Base-by-base conservation (phyloP, 2,888 invertebrate genomes). In the Branchinecta sandiegonensis region DNA sequence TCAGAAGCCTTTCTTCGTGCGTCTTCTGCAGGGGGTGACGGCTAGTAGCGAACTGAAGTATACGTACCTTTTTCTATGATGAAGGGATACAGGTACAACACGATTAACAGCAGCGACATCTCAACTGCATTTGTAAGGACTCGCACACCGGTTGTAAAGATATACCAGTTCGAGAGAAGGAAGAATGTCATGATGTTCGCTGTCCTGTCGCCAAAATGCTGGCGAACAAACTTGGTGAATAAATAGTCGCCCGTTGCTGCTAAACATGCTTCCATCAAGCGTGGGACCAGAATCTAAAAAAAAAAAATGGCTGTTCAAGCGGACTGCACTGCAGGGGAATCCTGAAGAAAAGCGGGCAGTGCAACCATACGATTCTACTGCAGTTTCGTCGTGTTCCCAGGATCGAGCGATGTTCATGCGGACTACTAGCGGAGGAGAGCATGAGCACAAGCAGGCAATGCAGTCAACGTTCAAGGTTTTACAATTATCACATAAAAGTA, bases 41-140 rank as follows among this genome's bases (percentile, higher is more conserved):
- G 6, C 37, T 37, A 37, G 6, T 37, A 37, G 37, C 6, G 37
- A 37, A 37, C 37, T 37, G 6, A 37, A 37, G 4, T 37, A 5
- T 4, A 37, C 37, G 6, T 37, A 37, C 37, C 37, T 5, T 37
- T 37, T 66, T 17, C 77, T 75, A 77, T 78, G 71, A 70, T 56
- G 56, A 56, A 56, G n/a, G 56, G 56, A 56, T 56, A 56, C 11
- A 56, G 17, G 17, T 56, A 56, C 14, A 56, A 10, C 10, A 56
- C 56, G 1, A 56, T 56, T 0, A 86, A 84, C 3, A 89, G 88
- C 47, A 94, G 78, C 0, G 86, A 83, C 47, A 89, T 86, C 80
- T 99, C 97, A 72, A 90, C 79, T 0, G 88, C 88, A 77, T 97
- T 97, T 50, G 89, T 84, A 66, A 97, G 76, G 0, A 95, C 95